Evolutionary conservation across 2,797 vertebrate genomes (phyloP), one percentile per base, ranked within the genome.

Genomic region (Sebastes hubbsi): DNA sequence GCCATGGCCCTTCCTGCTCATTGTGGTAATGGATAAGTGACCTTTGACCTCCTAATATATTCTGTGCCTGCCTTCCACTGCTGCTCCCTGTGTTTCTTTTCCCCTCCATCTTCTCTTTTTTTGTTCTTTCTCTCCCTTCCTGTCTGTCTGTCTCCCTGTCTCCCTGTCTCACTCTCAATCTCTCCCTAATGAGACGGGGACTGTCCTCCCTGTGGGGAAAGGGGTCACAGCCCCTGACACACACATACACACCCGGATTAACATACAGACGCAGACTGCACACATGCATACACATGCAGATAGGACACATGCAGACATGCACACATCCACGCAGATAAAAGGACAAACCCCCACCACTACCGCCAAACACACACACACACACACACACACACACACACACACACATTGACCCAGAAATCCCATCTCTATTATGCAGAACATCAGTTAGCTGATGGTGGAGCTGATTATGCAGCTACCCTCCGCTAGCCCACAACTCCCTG

Each of bases 381-480:
- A 52, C 68, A 80, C 73, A 34, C 32, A 75, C 11, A 27, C 75
- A 34, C 34, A 34, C 75, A 84, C 78, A 88, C 78, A 88, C 81
- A 88, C 76, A 92, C 81, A 80, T 69, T 90, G 89, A 93, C 91
- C 89, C 92, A 94, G 90, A 94, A 92, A 94, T 92, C 91, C 91
- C 89, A 89, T 91, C 88, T 91, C 90, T 90, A 91, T 92, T 94
- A 93, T 93, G 93, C 94, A 93, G 90, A 94, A 91, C 91, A 95
- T 94, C 93, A 94, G 92, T 92, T 91, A 89, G 91, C 91, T 94
- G 92, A 95, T 93, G 91, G 92, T 88, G 82, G 83, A 90, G 89
- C 92, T 94, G 92, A 95, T 94, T 94, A 94, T 94, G 91, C 94
- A 92, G 93, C 93, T 89, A 92, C 91, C 91, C 93, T 91, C 88